Evolutionary conservation across 2,797 vertebrate genomes (phyloP).

Genomic region (Melanotaenia pygmaea): DNA sequence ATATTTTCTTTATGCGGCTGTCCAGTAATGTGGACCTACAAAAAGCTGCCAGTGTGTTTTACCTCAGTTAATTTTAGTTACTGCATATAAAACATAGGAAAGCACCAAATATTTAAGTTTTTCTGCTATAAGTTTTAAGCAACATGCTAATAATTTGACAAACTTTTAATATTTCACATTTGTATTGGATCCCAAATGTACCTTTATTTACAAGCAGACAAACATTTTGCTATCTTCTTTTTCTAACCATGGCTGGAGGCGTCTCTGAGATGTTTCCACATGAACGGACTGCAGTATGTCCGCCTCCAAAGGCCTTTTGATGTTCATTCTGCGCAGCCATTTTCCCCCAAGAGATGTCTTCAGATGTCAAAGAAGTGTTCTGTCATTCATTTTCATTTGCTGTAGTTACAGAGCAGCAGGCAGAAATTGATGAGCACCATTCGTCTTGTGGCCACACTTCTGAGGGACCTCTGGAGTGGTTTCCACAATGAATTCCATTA

Average conservation of each 20-base stretch:
- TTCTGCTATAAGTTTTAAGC: too few species aligned
- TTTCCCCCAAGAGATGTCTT: slow-evolving; percentile 50
- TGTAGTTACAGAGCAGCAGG: slow-evolving; percentile 56
- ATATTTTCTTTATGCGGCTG: not conserved
- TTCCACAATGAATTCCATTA: slow-evolving; percentile 53
- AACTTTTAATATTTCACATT: slow-evolving; percentile 7
- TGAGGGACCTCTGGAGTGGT: slow-evolving; percentile 56
- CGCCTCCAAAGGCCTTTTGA: slow-evolving; percentile 27
- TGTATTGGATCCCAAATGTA: not conserved
- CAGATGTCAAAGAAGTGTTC: slow-evolving; percentile 50
- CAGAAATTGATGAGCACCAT: slow-evolving; percentile 66
- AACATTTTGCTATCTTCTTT: not conserved
- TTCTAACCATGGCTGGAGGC: not conserved
- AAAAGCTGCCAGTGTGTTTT: not conserved
- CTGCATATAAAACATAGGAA: too few species aligned
- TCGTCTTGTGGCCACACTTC: slow-evolving; percentile 58
- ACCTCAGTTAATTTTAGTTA: not conserved
- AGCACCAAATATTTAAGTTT: too few species aligned
- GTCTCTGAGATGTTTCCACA: slow-evolving; percentile 32
- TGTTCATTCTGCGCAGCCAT: slow-evolving; percentile 31
- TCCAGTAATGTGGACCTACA: not conserved
- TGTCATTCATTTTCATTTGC: slow-evolving; percentile 67
- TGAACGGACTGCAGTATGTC: slow-evolving; percentile 27
- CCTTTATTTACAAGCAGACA: not conserved
- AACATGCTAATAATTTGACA: too few species aligned